These are phyloP conservation scores for Peromyscus aztecus DNA, from an alignment of 2,797 vertebrate species.

Conservation along the genomic window DNA sequence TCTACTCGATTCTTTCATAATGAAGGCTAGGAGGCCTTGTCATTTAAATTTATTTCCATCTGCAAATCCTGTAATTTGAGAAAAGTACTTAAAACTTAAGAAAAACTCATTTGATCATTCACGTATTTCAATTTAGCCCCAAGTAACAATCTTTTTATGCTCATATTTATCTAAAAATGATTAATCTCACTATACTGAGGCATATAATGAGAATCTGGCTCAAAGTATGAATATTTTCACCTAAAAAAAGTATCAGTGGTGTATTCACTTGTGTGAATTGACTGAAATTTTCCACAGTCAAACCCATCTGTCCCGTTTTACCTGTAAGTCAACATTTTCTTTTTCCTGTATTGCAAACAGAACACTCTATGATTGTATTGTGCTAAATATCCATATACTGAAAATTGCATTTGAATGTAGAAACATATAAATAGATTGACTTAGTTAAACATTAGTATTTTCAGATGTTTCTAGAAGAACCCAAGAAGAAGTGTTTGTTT, in stretches of 20 bases:
- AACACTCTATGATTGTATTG: background rate
- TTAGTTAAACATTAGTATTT: background rate
- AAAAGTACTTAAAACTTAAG: constrained; percentile 58
- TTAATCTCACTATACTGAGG: constrained; percentile 42
- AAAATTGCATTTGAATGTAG: background rate
- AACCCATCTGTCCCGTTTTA: background rate
- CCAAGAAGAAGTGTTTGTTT: background rate
- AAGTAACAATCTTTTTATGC: constrained; percentile 38
- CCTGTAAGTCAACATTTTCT: background rate
- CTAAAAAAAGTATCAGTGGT: background rate
- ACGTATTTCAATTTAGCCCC: constrained; percentile 50
- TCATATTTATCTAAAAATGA: constrained; percentile 39
- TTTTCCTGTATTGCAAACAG: background rate
- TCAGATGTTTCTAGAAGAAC: background rate
- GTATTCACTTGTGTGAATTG: background rate
- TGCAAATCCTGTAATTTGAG: constrained; percentile 56
- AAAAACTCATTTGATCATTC: constrained; percentile 37
- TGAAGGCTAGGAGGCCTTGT: constrained; percentile 39
- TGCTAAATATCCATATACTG: background rate
- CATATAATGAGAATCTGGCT: constrained; percentile 12
- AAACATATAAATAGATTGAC: background rate
- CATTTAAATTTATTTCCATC: constrained; percentile 70
- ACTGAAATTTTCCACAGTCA: background rate
- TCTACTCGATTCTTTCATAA: constrained; percentile 63
- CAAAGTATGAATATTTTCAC: background rate